Percentiles rank a stretch among this genome's conserved stretches.
Evolutionary conservation across 30 jellyfish, hydroid and myxozoan species (phyloP).

Genomic region (Nemopilema nomurai): DNA sequence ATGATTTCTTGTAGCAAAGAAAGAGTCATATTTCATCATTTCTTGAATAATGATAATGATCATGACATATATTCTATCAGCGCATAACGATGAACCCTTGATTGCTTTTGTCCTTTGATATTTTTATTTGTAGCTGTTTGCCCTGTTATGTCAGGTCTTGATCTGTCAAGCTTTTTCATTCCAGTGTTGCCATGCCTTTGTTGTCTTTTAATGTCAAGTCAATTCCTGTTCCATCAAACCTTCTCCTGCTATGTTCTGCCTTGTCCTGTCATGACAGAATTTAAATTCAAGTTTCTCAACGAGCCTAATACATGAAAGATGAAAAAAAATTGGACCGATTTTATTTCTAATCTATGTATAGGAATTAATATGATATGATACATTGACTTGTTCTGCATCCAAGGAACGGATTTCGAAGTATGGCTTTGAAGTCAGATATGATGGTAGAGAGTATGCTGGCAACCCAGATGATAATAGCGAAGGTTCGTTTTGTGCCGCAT

Average conservation of each 20-base stretch:
- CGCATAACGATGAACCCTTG: too few species aligned
- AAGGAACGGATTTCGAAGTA: conserved; percentile 33
- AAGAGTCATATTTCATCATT: neutral
- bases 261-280: neutral
- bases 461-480: conserved; percentile 6
- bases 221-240: neutral
- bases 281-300: too few species aligned
- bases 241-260: neutral
- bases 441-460: conserved; percentile 39
- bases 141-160: neutral
- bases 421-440: conserved; percentile 30
- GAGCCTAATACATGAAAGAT: too few species aligned
- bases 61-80: too few species aligned
- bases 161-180: neutral
- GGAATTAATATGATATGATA: neutral
- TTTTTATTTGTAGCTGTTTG: neutral
- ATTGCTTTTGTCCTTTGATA: neutral
- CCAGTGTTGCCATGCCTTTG: neutral
- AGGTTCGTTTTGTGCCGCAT: conserved; percentile 12
- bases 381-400: neutral
- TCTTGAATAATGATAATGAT: too few species aligned
- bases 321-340: too few species aligned
- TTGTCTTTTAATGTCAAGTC: too few species aligned
- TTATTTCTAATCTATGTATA: too few species aligned
- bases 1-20: neutral